phyloP scores from a whole-genome alignment of 2,797 vertebrate genomes.

The Spatula clypeata region DNA sequence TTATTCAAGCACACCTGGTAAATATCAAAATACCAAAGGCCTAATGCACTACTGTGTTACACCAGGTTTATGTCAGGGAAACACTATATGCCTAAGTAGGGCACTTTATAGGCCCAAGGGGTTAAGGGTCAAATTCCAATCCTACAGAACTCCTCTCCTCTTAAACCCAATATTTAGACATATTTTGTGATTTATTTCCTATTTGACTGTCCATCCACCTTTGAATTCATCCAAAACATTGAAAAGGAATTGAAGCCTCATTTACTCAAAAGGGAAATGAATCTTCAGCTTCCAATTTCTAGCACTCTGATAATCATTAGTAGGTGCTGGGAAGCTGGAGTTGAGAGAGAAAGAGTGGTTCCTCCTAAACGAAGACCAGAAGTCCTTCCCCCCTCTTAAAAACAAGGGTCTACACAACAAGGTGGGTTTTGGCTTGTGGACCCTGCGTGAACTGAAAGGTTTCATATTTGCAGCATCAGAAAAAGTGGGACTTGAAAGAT shows the following conservation, averaged over 20 bases:
- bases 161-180: not conserved
- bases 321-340: not conserved
- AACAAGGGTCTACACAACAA: not conserved
- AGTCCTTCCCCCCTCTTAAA: not conserved
- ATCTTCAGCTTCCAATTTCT: not conserved
- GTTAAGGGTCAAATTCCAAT: not conserved
- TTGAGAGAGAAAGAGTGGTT: not conserved
- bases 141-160: not conserved
- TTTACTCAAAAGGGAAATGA: not conserved
- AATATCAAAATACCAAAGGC: slow-evolving; percentile 17
- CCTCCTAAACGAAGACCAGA: not conserved
- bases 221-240: not conserved
- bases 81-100: not conserved
- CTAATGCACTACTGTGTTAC: not conserved
- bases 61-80: not conserved
- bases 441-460: not conserved
- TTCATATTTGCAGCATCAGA: not conserved
- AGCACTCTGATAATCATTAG: not conserved
- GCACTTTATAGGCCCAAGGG: not conserved
- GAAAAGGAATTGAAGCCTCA: not conserved
- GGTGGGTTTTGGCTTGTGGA: not conserved
- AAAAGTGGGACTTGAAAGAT: not conserved
- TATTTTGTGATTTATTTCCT: not conserved
- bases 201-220: not conserved
- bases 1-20: slow-evolving; percentile 9